A percentile compares a stretch with the other conserved stretches of the same genome.
Evolutionary conservation across 2,113 vertebrate genomes (phyloP).

Genomic region (Oryzias melastigma): DNA sequence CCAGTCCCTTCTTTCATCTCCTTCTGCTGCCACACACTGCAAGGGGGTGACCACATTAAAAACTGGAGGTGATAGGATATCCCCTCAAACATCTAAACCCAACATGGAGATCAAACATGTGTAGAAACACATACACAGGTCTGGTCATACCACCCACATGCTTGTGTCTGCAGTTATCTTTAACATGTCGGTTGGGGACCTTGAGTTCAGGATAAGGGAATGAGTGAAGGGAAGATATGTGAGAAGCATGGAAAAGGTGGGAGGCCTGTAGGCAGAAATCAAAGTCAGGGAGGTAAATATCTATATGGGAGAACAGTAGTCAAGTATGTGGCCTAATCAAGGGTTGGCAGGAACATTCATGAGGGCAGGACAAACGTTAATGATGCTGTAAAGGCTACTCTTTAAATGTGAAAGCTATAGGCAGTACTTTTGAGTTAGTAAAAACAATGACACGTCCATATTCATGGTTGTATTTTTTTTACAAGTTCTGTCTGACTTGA

Average conservation of each 20-base stretch:
- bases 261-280: conserved; percentile 47
- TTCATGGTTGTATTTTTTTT: not conserved
- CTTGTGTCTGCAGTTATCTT: conserved; percentile 75
- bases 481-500: conserved; percentile 13
- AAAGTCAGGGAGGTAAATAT: conserved; percentile 59
- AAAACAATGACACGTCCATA: not conserved
- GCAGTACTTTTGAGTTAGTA: not conserved
- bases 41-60: conserved; percentile 68
- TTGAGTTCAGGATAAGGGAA: conserved; percentile 28
- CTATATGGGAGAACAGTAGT: conserved; percentile 55
- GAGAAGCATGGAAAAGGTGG: conserved; percentile 22
- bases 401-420: conserved; percentile 36
- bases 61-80: conserved; percentile 81
- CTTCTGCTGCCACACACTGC: conserved; percentile 59
- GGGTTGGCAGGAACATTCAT: conserved; percentile 36
- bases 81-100: conserved; percentile 80
- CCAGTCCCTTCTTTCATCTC: conserved; percentile 71
- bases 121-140: conserved; percentile 53
- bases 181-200: conserved; percentile 69
- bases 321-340: conserved; percentile 45
- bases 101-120: conserved; percentile 77
- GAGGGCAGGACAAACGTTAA: conserved; percentile 43
- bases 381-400: conserved; percentile 54
- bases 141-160: conserved; percentile 75
- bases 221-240: conserved; percentile 11